Conservation (phyloP, 2,113 vertebrate species). For the Zeus faber region DNA sequence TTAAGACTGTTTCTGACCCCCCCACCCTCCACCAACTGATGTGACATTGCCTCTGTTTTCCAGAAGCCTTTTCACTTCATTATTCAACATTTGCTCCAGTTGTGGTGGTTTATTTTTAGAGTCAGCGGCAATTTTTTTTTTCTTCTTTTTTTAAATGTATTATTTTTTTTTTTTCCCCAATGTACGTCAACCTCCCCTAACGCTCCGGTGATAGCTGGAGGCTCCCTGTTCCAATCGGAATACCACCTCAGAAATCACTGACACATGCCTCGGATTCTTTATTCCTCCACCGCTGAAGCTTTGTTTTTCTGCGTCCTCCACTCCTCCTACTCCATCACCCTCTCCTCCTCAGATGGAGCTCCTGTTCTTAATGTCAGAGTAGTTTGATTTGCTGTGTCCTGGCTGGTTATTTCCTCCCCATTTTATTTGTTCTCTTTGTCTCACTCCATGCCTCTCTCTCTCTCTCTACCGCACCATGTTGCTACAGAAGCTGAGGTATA, state of each 20-base stretch:
- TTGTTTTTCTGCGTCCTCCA: not conserved
- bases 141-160: no score
- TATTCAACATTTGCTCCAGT: conserved; percentile 67
- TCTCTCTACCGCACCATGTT: not conserved
- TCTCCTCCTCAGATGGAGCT: no score
- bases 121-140: conserved; percentile 60
- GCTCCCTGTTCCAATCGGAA: conserved; percentile 13
- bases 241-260: not conserved
- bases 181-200: conserved; percentile 19
- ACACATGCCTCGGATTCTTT: not conserved
- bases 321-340: not conserved
- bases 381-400: no score
- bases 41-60: conserved; percentile 8
- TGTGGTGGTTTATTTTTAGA: conserved; percentile 58
- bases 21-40: no score
- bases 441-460: not conserved
- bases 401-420: no score
- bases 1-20: not conserved
- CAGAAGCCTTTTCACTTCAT: conserved; percentile 36
- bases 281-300: conserved; percentile 3
- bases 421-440: not conserved
- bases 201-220: conserved; percentile 22
- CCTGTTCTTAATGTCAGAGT: no score
- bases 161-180: no score
- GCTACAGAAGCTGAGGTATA: no score